These are phyloP conservation scores for Ophion costatus DNA, from an alignment of 2,888 invertebrate species.

Conservation along the genomic window DNA sequence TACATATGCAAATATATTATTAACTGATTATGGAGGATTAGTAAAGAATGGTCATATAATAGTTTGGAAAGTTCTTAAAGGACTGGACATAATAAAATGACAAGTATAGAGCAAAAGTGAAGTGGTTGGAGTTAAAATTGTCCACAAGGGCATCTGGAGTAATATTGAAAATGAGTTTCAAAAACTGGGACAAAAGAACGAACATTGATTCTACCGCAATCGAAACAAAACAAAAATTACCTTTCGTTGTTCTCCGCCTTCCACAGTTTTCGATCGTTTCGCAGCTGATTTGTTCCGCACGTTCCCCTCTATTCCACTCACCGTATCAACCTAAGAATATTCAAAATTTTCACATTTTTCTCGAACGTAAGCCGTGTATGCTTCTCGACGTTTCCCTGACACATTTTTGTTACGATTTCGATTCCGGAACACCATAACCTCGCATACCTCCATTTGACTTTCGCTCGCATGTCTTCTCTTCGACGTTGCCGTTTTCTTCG, in stretches of 20 bases:
- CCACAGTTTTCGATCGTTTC: conserved; percentile 74
- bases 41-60: neutral
- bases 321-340: conserved; percentile 85
- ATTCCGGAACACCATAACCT: conserved; percentile 48
- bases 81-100: neutral
- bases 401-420: neutral
- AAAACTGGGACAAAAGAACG: neutral
- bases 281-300: conserved; percentile 81
- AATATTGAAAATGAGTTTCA: too few relatives aligned
- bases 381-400: neutral
- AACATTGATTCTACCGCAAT: neutral
- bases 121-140: neutral
- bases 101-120: neutral
- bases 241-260: conserved; percentile 77
- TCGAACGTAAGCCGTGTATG: neutral
- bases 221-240: conserved; percentile 65
- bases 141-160: too few relatives aligned
- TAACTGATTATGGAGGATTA: too few relatives aligned
- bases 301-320: conserved; percentile 87
- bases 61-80: neutral
- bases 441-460: conserved; percentile 73
- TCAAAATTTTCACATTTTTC: neutral
- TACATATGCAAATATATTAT: too few relatives aligned
- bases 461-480: conserved; percentile 70
- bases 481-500: conserved; percentile 50